Conservation (phyloP, 2,113 vertebrate species). For the Corythoichthys haematopterus region DNA sequence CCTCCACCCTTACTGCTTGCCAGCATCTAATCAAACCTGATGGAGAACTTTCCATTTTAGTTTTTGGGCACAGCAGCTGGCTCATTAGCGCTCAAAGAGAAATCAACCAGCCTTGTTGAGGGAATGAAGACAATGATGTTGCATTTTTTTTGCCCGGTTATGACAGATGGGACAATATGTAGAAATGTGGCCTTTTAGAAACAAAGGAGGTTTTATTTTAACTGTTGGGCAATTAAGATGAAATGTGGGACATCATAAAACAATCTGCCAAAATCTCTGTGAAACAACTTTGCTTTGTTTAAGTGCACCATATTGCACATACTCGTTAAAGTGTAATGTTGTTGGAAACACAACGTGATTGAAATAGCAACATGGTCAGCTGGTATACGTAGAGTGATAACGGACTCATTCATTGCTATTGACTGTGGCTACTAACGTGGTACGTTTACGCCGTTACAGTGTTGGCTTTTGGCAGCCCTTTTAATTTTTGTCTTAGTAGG, state of each 20-base stretch:
- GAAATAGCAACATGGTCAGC: neutral
- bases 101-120: constrained; percentile 7
- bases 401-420: too few species aligned
- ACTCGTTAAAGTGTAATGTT: neutral
- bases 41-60: constrained; percentile 28
- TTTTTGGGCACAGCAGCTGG: constrained; percentile 29
- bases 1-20: constrained; percentile 24
- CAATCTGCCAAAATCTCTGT: neutral
- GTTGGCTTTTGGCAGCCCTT: too few species aligned
- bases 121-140: constrained; percentile 20
- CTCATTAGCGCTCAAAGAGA: constrained; percentile 30
- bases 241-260: neutral
- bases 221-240: neutral
- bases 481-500: too few species aligned
- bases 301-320: neutral
- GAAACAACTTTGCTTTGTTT: neutral
- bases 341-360: constrained; percentile 1
- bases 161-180: constrained; percentile 4
- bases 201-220: constrained; percentile 4
- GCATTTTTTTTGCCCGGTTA: neutral
- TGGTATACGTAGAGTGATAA: neutral
- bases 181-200: constrained; percentile 2
- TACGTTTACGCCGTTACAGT: too few species aligned
- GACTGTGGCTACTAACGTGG: too few species aligned
- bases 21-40: constrained; percentile 45